Conservation (phyloP, 2,888 invertebrate species). For the Amblyjoppa proteus region DNA sequence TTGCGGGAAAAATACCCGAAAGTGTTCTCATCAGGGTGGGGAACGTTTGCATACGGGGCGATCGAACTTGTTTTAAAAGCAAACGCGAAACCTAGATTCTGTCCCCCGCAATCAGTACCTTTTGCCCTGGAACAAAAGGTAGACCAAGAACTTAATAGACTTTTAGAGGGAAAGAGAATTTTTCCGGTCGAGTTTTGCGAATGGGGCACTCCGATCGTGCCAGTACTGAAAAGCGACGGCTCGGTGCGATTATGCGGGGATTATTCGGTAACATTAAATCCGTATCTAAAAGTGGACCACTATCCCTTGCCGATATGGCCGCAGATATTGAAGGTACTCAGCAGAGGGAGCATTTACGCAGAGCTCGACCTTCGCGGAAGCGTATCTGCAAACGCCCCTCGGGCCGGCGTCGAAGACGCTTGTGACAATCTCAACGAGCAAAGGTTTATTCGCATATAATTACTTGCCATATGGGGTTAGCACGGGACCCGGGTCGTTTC, state of each 20-base stretch:
- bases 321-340: too few species aligned
- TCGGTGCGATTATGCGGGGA: neutral
- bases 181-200: conserved; percentile 12
- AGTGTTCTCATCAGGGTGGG: neutral
- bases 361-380: too few species aligned
- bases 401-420: too few species aligned
- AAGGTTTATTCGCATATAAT: too few species aligned
- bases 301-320: conserved; percentile 9
- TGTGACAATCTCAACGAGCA: too few species aligned
- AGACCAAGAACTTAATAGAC: conserved; percentile 10
- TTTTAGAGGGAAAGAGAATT: neutral
- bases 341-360: too few species aligned
- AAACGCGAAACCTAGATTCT: conserved; percentile 16
- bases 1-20: too few species aligned
- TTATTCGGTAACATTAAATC: neutral
- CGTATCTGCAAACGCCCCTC: too few species aligned
- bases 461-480: too few species aligned
- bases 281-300: neutral
- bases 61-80: neutral
- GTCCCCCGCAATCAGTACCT: neutral
- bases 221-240: conserved; percentile 1
- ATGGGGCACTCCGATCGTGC: conserved; percentile 10
- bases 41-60: neutral
- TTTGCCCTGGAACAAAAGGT: conserved; percentile 8
- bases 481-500: too few species aligned